Evolutionary conservation across 2,797 vertebrate species (phyloP), one percentile per base, ranked within the genome.

Genomic region (Acanthis flammea): DNA sequence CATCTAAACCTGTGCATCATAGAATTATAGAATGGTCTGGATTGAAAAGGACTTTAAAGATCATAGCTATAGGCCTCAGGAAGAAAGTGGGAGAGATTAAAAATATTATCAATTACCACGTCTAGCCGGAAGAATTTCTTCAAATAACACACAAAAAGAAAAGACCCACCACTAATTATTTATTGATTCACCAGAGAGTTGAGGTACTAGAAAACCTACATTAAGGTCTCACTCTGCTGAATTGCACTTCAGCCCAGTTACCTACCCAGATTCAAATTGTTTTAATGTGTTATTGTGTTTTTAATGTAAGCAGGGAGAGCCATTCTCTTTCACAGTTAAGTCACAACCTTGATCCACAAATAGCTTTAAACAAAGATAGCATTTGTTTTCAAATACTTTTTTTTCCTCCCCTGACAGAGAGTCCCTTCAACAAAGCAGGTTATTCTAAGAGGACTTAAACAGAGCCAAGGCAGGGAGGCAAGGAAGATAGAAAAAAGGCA

Each of bases 331-430:
- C 86, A 89, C 41, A 57, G 63, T 44, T 42, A 87, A 95, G 50
- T 65, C 92, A 80, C 88, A 94, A 93, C 84, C 88, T 82, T 77
- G 88, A 87, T 42, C 53, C 75, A 48, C 92, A 94, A 94, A 93
- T 18, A 92, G 48, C n/a, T 92, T 82, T 51, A 91, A 94, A 95
- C 88, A 95, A 95, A 77, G 92, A 44, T 6, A 77, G 54, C 3
- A 0, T 58, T 96, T 95, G 92, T 75, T 92, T 91, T 11, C 23
- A 71, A 81, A 68, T 16, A 71, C 48, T 14, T 55, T 67, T 62
- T 44, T 68, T 4, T 2, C 5, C 30, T 39, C 2, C 23, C 61
- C 55, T 14, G n/a, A 61, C 48, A 88, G 75, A 86, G 31, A 50
- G 71, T 81, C 70, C 78, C 76, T 92, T 82, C 47, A 90, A 47